Evolutionary conservation across 2,113 vertebrate species (phyloP).

Genomic region (Oxyura jamaicensis): DNA sequence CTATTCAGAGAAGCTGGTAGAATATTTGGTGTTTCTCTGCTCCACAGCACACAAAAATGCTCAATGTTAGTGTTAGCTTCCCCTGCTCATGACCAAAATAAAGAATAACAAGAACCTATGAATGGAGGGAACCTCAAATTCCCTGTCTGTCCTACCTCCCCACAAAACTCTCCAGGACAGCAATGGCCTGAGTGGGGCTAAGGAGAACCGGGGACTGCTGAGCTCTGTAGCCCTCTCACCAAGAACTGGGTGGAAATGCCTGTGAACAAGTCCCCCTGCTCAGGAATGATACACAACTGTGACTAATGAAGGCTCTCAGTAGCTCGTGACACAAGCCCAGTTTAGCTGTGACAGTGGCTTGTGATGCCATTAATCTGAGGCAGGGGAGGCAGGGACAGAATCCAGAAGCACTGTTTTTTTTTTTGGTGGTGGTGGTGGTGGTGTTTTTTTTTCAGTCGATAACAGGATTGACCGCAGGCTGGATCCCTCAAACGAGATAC

Average conservation of each 20-base stretch:
- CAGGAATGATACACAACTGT: fast-evolving
- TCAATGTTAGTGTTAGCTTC: not conserved
- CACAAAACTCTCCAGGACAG: not conserved
- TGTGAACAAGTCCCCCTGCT: not conserved
- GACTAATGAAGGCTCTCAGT: not conserved
- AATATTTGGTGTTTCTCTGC: not conserved
- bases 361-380: not conserved
- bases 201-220: not conserved
- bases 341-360: not conserved
- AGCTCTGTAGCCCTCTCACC: not conserved
- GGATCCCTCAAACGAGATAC: not conserved
- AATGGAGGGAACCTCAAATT: not conserved
- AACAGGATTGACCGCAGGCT: not conserved
- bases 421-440: too few species aligned
- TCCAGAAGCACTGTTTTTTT: not conserved
- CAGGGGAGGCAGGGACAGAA: not conserved
- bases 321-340: not conserved
- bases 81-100: not conserved
- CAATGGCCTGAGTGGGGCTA: not conserved
- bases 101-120: not conserved
- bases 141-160: not conserved
- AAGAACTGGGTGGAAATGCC: not conserved
- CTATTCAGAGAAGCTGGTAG: not conserved
- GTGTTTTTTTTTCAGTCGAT: not conserved
- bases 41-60: not conserved